Percentiles rank a stretch among this genome's conserved stretches.
phyloP scores from a whole-genome alignment of 2,888 invertebrate species.

The Mimachlamys varia region DNA sequence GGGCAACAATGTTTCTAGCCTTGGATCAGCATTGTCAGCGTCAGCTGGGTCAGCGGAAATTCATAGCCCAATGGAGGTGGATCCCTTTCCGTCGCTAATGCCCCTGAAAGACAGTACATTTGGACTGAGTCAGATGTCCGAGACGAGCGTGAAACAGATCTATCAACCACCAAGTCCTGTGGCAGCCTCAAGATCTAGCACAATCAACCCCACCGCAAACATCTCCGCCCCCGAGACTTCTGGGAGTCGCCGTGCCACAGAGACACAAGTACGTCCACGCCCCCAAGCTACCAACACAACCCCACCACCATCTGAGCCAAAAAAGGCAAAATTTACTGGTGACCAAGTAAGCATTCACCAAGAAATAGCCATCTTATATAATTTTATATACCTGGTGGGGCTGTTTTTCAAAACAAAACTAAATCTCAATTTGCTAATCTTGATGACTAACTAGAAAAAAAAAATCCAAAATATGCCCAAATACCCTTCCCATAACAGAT shows the following conservation, averaged over 20 bases:
- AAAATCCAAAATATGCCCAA: too few species aligned
- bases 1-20: not conserved
- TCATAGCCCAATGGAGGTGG: not conserved
- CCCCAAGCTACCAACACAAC: slow-evolving; percentile 11
- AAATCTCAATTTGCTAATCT: not conserved
- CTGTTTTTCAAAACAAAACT: not conserved
- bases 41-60: not conserved
- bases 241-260: not conserved
- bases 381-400: not conserved
- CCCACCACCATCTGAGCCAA: slow-evolving; percentile 38
- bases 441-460: too few species aligned
- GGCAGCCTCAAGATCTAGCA: not conserved
- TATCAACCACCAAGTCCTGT: not conserved
- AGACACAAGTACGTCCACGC: slow-evolving; percentile 39
- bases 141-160: not conserved
- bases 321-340: slow-evolving; percentile 36
- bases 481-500: too few species aligned
- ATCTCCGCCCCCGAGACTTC: not conserved
- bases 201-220: not conserved
- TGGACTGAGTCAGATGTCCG: not conserved
- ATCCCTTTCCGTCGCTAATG: not conserved
- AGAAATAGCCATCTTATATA: not conserved
- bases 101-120: not conserved
- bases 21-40: not conserved
- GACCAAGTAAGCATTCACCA: slow-evolving; percentile 4